Base-by-base conservation (phyloP, 1,140 invertebrate genomes). In the Scylla paramamosain region DNA sequence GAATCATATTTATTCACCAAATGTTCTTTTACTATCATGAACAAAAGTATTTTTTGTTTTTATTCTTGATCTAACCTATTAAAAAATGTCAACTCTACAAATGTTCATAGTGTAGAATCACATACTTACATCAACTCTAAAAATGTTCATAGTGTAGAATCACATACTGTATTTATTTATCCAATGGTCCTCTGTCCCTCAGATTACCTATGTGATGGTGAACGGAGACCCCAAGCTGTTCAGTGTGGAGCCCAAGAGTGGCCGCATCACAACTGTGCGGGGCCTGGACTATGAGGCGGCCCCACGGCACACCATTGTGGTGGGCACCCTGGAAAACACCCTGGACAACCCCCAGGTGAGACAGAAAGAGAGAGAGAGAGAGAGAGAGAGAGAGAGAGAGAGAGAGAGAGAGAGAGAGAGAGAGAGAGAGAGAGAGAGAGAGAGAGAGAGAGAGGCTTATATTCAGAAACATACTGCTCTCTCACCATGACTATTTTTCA, bases 291-390 rank as follows among this genome's bases (percentile, higher is more conserved):
- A 98, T 96, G 98, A 99, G 96, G 97, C 97, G 94, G 98, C 98
- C 46, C 98, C 97, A 83, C 97, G 98, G 88, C 98, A 99, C 96
- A 97, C 98, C 83, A 97, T 99, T 0, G 97, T 98, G 16, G 97
- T 99, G 14, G 98, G 98, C 10, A 98, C 98, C 4, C 97, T 98
- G 93, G 98, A 99, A 97, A 98, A 99, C 96, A 97, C 97, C 96
- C 97, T 97, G 86, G 97, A 97, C 86, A 97, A 97, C 0, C 97
- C 97, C 0, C 98, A 98, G 2, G 98, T 98, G 31, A 98, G 98
- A 46, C n/a, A 84, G 0, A 10, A 20, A 29, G 20, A n/a, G 28
- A 29, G 29, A n/a, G 4, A 67, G 0, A 59, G 29, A 31, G 31
- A 8, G 48, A 67, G 59, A 28, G 25, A n/a, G 48, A n/a, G 67